These are phyloP conservation scores for Drosophila bifasciata DNA, from an alignment of 1,140 invertebrate genomes.

Conservation along the genomic window DNA sequence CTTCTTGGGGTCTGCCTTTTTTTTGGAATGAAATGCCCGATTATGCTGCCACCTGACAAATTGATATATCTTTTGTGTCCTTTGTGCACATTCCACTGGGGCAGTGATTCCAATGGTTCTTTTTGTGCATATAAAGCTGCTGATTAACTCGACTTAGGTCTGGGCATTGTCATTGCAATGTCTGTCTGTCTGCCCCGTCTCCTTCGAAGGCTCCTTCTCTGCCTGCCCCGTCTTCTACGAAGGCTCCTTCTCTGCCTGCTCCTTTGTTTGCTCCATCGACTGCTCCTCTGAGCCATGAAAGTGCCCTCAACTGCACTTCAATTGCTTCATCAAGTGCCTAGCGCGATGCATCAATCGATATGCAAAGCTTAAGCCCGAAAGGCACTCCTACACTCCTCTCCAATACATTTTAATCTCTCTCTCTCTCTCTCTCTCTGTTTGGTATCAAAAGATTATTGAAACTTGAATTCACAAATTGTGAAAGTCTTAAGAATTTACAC, in stretches of 20 bases:
- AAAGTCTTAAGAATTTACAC: background rate
- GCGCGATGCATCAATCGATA: slow-evolving; percentile 27
- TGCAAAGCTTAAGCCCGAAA: slow-evolving; percentile 11
- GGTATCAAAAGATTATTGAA: background rate
- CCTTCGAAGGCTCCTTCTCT: background rate
- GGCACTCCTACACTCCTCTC: background rate
- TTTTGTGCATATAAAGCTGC: slow-evolving; percentile 59
- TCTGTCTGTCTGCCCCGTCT: background rate
- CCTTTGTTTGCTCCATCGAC: no score
- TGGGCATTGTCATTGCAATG: slow-evolving; percentile 14
- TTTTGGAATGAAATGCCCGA: no score
- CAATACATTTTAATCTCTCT: background rate
- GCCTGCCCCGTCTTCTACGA: background rate
- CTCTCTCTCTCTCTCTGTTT: background rate
- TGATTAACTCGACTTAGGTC: slow-evolving; percentile 68
- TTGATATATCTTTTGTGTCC: slow-evolving; percentile 22
- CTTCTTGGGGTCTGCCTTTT: no score
- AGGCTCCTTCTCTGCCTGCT: background rate
- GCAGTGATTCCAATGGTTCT: slow-evolving; percentile 2
- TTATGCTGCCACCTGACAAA: no score
- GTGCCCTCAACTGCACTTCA: slow-evolving; percentile 48
- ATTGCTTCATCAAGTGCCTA: slow-evolving; percentile 40
- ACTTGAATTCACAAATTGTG: background rate
- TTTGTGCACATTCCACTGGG: slow-evolving; percentile 19
- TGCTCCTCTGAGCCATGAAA: slow-evolving; percentile 4